Base-by-base conservation (phyloP, 2,113 vertebrate genomes). In the Shinisaurus crocodilurus region DNA sequence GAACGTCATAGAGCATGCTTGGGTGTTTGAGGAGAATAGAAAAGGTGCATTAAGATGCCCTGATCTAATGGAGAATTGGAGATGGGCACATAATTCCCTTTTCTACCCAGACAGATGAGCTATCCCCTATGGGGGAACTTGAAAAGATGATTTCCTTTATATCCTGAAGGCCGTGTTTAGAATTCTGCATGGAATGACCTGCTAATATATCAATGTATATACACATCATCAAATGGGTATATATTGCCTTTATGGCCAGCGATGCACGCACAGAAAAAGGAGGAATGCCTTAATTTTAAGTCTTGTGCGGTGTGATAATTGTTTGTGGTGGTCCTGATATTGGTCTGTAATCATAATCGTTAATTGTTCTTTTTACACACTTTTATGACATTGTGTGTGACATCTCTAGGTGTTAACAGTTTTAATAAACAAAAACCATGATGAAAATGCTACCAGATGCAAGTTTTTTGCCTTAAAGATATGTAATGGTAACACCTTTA, bases 391-490 rank as follows among this genome's bases (percentile, higher is more conserved):
- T 85, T 85, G 34, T 69, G 43, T 50, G 57, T 9, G 15, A 40
- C 37, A 18, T 29, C 40, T 75, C 63, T 77, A 23, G 32, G 16
- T n/a, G 57, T 16, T 77, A 90, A 77, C 5, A n/a, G n/a, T 48
- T 79, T 50, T 43, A 79, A 70, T 40, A 32, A 34, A 57, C 12
- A 34, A 85, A 48, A 48, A 67, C 5, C 5, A 43, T 57, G 60
- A 37, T 79, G 12, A 50, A 80, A 86, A 32, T 90, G 45, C 25
- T 69, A 32, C 37, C 18, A 29, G 45, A 29, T 48, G 43, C 63
- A 81, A 81, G 32, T 88, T 37, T 88, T 81, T 37, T 80, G 10
- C 37, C 43, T 70, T 54, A 50, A 83, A 74, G 50, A 89, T 74
- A 25, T 23, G 23, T n/a, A 48, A 27, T 34, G 16, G 34, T 63